phyloP scores from a whole-genome alignment of 2,113 vertebrate genomes.

The Petrocephalus microphthalmus region DNA sequence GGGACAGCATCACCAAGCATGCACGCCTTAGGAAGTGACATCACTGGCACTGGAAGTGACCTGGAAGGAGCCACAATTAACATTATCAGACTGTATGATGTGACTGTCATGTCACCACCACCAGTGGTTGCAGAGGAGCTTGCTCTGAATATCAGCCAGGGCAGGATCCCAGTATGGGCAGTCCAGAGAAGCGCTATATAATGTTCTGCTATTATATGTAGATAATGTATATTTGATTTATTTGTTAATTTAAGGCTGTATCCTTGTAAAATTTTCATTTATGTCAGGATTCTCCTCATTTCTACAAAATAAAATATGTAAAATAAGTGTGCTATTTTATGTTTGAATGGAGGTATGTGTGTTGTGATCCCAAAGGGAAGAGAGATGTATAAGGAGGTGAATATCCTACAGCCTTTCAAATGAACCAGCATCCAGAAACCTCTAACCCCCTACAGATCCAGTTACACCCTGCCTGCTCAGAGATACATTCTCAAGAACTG shows the following conservation, averaged over 20 bases:
- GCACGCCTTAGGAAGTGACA: constrained; percentile 82
- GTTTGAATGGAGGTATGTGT: not conserved
- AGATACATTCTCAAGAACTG: not conserved
- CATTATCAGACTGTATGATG: not conserved
- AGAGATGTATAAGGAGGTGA: not conserved
- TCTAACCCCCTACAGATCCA: constrained; percentile 26
- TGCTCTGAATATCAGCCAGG: not conserved
- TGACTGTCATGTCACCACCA: not conserved
- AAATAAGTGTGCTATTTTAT: not conserved
- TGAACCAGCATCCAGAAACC: not conserved
- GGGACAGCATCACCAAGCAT: constrained; percentile 80
- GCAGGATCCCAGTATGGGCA: not conserved
- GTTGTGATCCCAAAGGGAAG: not conserved
- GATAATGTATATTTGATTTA: constrained; percentile 37
- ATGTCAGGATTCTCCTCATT: not conserved
- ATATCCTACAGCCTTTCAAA: not conserved
- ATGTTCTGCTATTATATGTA: not conserved
- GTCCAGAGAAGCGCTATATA: not conserved
- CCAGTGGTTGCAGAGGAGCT: not conserved
- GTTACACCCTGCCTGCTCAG: constrained; percentile 26
- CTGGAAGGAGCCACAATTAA: not conserved
- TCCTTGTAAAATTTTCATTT: constrained; percentile 40
- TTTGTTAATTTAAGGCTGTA: constrained; percentile 52
- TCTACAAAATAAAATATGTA: not conserved
- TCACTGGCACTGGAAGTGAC: not conserved